Percentiles rank a stretch among this genome's conserved stretches.
Conservation (phyloP, 2,888 invertebrate genomes). For the Temnothorax rugatulus region DNA sequence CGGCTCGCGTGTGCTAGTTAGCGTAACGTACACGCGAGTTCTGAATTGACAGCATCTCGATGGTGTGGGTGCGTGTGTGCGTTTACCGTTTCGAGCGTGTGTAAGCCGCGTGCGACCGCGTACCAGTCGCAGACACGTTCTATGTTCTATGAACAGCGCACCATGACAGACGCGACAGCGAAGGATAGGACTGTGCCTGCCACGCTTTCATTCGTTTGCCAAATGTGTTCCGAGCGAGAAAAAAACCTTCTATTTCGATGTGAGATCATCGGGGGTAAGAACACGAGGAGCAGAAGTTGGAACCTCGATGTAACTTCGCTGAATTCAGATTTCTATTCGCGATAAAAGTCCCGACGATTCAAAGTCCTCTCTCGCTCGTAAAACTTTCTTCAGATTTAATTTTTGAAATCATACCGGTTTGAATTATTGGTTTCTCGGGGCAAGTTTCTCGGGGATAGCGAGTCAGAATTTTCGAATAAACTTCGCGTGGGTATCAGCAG, state of each 20-base stretch:
- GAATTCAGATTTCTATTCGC: background rate
- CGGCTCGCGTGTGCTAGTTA: slow-evolving; percentile 52
- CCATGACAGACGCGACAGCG: background rate
- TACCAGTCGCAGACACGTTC: slow-evolving; percentile 47
- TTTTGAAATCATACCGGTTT: background rate
- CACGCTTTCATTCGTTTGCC: slow-evolving; percentile 21
- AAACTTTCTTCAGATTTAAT: background rate
- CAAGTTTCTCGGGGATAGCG: background rate
- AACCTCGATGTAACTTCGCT: background rate
- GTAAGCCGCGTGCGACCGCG: slow-evolving; percentile 45
- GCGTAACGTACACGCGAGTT: background rate
- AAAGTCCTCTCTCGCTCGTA: background rate
- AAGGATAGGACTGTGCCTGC: background rate
- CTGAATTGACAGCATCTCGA: slow-evolving; percentile 24
- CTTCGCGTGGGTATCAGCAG: background rate
- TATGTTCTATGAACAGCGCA: slow-evolving; percentile 12
- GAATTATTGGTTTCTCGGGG: background rate
- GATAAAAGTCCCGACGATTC: background rate
- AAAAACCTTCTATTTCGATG: background rate
- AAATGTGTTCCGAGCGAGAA: background rate
- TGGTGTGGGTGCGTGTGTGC: slow-evolving; percentile 5
- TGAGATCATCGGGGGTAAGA: background rate
- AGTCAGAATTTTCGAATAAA: slow-evolving; percentile 29
- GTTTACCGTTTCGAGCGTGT: background rate
- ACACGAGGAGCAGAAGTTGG: background rate